Percentiles rank a stretch among this genome's conserved stretches.
These are phyloP conservation scores for Gnatocerus cornutus DNA, from an alignment of 2,888 invertebrate genomes.

Conservation along the genomic window DNA sequence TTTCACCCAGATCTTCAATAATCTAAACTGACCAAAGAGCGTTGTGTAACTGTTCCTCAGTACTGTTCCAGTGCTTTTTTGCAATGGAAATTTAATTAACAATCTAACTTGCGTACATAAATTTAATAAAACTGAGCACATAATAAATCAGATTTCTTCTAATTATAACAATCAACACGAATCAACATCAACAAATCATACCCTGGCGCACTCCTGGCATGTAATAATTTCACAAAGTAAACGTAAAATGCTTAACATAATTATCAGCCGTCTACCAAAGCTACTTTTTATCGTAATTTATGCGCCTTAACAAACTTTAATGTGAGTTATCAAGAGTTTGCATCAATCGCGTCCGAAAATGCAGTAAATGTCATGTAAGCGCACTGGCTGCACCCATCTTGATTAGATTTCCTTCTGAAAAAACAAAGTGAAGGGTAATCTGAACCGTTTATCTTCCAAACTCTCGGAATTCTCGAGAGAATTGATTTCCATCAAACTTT, in stretches of 20 bases:
- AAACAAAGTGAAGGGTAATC: background rate
- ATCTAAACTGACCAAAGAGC: background rate
- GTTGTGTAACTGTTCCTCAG: background rate
- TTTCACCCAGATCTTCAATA: slow-evolving; percentile 6
- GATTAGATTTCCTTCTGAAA: slow-evolving; percentile 8
- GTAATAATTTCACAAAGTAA: slow-evolving; percentile 15
- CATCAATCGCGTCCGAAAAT: slow-evolving; percentile 11
- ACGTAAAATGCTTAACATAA: slow-evolving; percentile 9
- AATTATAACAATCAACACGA: slow-evolving; percentile 12
- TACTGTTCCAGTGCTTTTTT: no score
- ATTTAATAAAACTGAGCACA: background rate
- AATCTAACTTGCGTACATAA: background rate
- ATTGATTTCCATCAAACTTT: slow-evolving; percentile 24
- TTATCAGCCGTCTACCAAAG: slow-evolving; percentile 5
- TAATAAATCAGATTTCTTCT: slow-evolving; percentile 18
- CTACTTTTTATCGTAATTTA: slow-evolving; percentile 23
- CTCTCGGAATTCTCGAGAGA: slow-evolving; percentile 4
- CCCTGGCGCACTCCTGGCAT: background rate
- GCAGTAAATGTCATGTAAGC: slow-evolving; percentile 14
- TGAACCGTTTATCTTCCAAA: background rate
- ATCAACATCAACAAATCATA: slow-evolving; percentile 4
- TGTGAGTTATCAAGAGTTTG: slow-evolving; percentile 3
- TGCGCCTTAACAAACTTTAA: slow-evolving; percentile 1
- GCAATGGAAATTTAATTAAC: background rate
- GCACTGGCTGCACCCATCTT: background rate